Base-by-base conservation (phyloP, 2,888 invertebrate genomes). In the Sarcophaga variegata region DNA sequence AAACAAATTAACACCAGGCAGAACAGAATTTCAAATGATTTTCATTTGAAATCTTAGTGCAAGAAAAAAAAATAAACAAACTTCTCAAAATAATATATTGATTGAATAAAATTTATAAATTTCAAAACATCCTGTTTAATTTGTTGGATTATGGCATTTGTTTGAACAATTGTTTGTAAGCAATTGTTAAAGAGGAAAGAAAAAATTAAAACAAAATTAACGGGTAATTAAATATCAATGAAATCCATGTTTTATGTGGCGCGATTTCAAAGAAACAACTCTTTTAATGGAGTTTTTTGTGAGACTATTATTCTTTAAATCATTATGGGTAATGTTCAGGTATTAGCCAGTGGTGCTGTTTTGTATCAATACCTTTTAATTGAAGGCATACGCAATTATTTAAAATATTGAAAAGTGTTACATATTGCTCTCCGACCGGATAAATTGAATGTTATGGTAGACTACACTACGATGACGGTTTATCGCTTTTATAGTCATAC, bases 41-140 rank as follows among this genome's bases (percentile, higher is more conserved):
- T 59, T 17, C 5, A 4, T 14, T 63, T 17, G 20, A 14, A 22
- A 45, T n/a, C 45, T 8, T 54, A 14, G 11, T 22, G 22, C 22
- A 22, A 22, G 22, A 22, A 22, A 14, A 54, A 17, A 0, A 37
- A 37, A 10, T 10, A 8, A 10, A 37, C 6, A 37, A 37, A 37
- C 37, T 37, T 54, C 14, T 54, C 17, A 54, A 3, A 17, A 54
- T 14, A 54, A 54, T 17, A 54, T 67, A 5, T n/a, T 70, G 37
- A 71, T 71, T 49, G 37, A 64, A 64, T 11, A 76, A 45, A 72
- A 66, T 60, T 22, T 67, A 1, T 66, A 37, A 49, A 72, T 83
- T 83, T 14, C 82, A 59, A 78, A 74, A 74, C 78, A 83, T 78
- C 78, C 77, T 83, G 78, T 78, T 78, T 54, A 54, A 54, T 54